phyloP scores from a whole-genome alignment of 2,888 invertebrate species.

The Abrostola triplasia region DNA sequence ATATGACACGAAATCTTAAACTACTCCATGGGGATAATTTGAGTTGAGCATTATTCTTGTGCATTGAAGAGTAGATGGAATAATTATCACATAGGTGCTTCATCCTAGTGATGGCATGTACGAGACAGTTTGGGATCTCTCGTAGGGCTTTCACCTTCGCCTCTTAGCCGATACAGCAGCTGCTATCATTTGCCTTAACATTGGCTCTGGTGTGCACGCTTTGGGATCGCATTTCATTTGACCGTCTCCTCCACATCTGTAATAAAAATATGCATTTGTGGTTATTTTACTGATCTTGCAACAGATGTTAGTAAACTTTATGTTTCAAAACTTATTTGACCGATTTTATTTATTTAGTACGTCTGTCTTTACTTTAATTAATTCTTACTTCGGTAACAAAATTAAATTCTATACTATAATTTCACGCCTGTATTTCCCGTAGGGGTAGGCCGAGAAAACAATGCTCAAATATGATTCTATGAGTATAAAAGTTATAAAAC shows the following conservation, averaged over 20 bases:
- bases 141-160: slow-evolving; percentile 89
- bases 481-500: too few relatives aligned
- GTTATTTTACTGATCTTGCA: too few relatives aligned
- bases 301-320: too few relatives aligned
- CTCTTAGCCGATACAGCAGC: slow-evolving; percentile 92
- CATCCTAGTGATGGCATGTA: slow-evolving; percentile 76
- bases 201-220: slow-evolving; percentile 96
- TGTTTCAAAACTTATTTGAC: too few relatives aligned
- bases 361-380: too few relatives aligned
- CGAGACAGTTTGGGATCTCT: slow-evolving; percentile 62
- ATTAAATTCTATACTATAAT: too few relatives aligned
- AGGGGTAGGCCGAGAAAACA: too few relatives aligned
- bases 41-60: slow-evolving; percentile 88
- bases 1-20: slow-evolving; percentile 87
- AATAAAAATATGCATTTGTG: slow-evolving; percentile 60
- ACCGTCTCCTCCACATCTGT: slow-evolving; percentile 96
- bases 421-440: too few relatives aligned
- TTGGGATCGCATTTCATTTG: slow-evolving; percentile 98
- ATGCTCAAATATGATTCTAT: too few relatives aligned
- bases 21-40: slow-evolving; percentile 86
- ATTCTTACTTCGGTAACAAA: too few relatives aligned
- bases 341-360: too few relatives aligned
- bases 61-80: slow-evolving; percentile 84
- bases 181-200: slow-evolving; percentile 96
- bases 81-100: slow-evolving; percentile 77